A percentile compares a stretch with the other conserved stretches of the same genome.
Evolutionary conservation across 2,113 vertebrate genomes (phyloP).

Genomic region (Saimiri boliviensis): DNA sequence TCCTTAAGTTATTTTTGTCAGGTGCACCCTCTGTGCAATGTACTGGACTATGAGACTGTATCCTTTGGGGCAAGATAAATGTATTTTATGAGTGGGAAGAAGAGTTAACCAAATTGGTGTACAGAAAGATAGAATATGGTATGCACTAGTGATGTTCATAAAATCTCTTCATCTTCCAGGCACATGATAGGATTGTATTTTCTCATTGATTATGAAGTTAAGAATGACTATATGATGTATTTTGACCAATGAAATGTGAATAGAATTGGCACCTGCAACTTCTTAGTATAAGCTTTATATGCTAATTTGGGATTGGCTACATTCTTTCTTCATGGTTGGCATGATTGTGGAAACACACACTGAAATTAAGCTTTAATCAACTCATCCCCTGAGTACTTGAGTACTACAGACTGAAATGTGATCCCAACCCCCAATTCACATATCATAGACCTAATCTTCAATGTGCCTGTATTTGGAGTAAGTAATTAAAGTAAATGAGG

Average conservation of each 20-base stretch:
- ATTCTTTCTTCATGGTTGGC: not conserved
- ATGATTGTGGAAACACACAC: not conserved
- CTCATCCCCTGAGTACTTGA: not conserved
- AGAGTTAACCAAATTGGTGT: not conserved
- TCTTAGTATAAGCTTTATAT: not conserved
- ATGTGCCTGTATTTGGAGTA: not conserved
- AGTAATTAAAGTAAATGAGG: not conserved
- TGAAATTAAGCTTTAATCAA: not conserved
- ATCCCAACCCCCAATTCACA: not conserved
- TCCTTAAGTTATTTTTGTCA: too few species aligned
- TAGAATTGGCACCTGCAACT: not conserved
- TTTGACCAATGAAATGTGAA: not conserved
- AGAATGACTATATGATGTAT: not conserved
- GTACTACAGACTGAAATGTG: not conserved
- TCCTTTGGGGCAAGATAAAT: not conserved
- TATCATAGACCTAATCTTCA: not conserved
- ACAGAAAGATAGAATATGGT: not conserved
- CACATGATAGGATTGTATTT: not conserved
- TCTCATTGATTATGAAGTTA: not conserved
- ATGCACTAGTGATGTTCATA: not conserved
- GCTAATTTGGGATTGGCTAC: not conserved
- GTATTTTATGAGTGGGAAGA: not conserved
- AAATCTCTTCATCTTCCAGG: not conserved
- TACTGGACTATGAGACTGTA: not conserved
- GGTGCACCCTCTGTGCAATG: too few species aligned